phyloP scores from a whole-genome alignment of 2,888 invertebrate species.

The Cataglyphis rosenhaueri region DNA sequence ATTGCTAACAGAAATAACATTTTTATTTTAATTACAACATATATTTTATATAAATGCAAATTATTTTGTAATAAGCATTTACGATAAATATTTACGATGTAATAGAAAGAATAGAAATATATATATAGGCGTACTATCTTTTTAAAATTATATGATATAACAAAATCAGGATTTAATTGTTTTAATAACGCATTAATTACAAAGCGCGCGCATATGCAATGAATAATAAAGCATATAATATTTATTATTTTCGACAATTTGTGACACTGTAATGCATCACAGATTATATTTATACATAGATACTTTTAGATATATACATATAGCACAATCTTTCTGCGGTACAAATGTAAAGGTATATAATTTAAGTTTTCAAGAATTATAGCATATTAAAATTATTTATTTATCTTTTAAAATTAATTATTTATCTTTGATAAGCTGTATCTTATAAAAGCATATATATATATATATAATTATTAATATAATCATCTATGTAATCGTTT shows the following conservation, averaged over 20 bases:
- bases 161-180: not conserved
- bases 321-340: slow-evolving; percentile 77
- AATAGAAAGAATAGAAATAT: not conserved
- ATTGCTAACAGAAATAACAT: not conserved
- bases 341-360: slow-evolving; percentile 76
- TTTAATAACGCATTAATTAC: not conserved
- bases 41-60: slow-evolving; percentile 24
- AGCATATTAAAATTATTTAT: slow-evolving; percentile 46
- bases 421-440: slow-evolving; percentile 33
- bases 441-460: slow-evolving; percentile 19
- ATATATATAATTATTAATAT: not conserved
- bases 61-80: not conserved
- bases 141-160: not conserved
- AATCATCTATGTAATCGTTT: slow-evolving; percentile 17
- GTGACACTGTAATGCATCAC: slow-evolving; percentile 63
- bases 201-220: not conserved
- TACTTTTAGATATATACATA: slow-evolving; percentile 40
- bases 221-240: slow-evolving; percentile 46
- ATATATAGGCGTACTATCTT: not conserved
- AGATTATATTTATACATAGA: slow-evolving; percentile 44
- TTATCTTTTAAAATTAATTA: too few relatives aligned
- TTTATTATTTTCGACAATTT: slow-evolving; percentile 71
- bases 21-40: not conserved
- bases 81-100: too few relatives aligned
- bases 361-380: slow-evolving; percentile 33